These are phyloP conservation scores for Spermophilus dauricus DNA, from an alignment of 2,113 vertebrate genomes.

Conservation along the genomic window DNA sequence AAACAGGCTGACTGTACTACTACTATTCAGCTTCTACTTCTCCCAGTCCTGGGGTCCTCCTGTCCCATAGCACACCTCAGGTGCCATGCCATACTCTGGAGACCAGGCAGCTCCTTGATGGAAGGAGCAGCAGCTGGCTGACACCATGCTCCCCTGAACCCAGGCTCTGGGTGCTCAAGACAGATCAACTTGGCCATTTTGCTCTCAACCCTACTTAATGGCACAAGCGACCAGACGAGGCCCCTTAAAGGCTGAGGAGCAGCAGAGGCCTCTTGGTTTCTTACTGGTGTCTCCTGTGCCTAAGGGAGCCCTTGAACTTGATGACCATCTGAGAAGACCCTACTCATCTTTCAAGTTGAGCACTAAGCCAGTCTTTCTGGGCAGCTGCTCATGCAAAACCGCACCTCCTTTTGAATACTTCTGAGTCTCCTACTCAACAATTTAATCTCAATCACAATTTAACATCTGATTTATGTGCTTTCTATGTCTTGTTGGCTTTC, in stretches of 20 bases:
- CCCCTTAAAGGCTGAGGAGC: no score
- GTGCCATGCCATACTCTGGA: no score
- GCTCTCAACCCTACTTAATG: background rate
- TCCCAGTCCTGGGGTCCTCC: background rate
- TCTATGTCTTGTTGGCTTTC: background rate
- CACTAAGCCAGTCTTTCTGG: background rate
- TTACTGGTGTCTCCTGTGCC: background rate
- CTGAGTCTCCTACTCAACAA: background rate
- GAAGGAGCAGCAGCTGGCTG: background rate
- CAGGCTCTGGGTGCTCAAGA: background rate
- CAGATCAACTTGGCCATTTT: background rate
- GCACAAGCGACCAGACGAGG: background rate
- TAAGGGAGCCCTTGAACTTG: background rate
- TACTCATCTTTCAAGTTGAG: background rate
- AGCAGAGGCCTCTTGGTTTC: background rate
- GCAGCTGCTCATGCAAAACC: background rate
- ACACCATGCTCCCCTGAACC: background rate
- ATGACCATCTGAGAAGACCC: background rate
- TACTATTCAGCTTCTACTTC: background rate
- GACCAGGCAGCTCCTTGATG: background rate
- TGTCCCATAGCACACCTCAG: background rate
- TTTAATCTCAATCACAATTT: background rate
- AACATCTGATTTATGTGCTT: background rate
- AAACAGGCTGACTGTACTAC: background rate
- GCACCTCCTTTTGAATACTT: background rate